These are phyloP conservation scores for Drosophila neoperkinsi DNA, from an alignment of 2,888 invertebrate genomes.

Conservation along the genomic window DNA sequence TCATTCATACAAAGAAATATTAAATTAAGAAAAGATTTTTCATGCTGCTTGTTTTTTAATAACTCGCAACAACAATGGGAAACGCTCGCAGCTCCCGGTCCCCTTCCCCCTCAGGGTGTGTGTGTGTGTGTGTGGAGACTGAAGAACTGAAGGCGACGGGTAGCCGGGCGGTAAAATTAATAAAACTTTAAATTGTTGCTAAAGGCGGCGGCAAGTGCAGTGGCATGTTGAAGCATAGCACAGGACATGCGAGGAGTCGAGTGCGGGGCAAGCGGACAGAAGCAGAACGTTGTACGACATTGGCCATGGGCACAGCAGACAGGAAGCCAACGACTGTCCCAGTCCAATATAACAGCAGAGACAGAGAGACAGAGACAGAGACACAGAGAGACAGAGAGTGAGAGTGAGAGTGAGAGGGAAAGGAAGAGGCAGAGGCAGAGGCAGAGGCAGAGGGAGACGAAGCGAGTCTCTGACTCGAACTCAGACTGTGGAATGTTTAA, in stretches of 20 bases:
- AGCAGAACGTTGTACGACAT: constrained; percentile 37
- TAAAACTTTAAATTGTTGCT: constrained; percentile 79
- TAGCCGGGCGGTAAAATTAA: constrained; percentile 64
- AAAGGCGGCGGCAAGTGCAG: constrained; percentile 47
- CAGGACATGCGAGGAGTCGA: background rate
- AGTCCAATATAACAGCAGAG: constrained; percentile 21
- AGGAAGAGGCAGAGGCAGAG: fast-evolving
- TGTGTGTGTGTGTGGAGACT: background rate
- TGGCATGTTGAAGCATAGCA: constrained; percentile 6
- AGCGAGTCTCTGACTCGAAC: constrained; percentile 28
- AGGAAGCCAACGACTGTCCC: constrained; percentile 57
- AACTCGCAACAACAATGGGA: constrained; percentile 74
- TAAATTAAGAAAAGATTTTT: constrained; percentile 75
- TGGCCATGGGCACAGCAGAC: constrained; percentile 57
- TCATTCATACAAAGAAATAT: constrained; percentile 67
- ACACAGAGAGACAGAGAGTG: background rate
- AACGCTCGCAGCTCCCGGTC: constrained; percentile 29
- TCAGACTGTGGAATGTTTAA: constrained; percentile 71
- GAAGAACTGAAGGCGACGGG: constrained; percentile 24
- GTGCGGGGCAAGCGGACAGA: background rate
- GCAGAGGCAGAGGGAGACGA: background rate
- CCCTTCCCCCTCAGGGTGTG: background rate
- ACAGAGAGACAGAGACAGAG: background rate
- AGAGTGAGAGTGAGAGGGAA: background rate
- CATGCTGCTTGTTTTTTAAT: constrained; percentile 75